Evolutionary conservation across 2,797 vertebrate species (phyloP).

Genomic region (Margarornis squamiger): DNA sequence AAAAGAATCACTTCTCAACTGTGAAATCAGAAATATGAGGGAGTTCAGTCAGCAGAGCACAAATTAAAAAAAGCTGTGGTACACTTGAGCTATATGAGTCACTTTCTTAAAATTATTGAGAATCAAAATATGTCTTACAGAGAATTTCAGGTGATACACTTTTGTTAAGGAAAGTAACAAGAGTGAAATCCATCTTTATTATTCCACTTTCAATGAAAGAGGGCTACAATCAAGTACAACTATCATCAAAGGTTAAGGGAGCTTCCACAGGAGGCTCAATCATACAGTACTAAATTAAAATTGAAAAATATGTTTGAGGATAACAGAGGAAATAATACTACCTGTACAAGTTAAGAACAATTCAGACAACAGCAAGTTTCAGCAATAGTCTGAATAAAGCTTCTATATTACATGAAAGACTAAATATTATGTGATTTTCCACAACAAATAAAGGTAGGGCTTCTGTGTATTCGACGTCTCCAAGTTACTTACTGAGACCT

Average conservation of each 20-base stretch:
- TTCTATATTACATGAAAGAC: neutral
- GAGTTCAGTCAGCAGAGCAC: neutral
- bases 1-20: neutral
- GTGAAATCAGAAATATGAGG: neutral
- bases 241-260: neutral
- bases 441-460: slow-evolving; percentile 20
- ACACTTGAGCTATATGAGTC: neutral
- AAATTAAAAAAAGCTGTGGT: neutral
- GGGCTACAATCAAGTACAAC: neutral
- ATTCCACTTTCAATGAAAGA: neutral
- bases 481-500: neutral
- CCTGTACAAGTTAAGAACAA: neutral
- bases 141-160: neutral
- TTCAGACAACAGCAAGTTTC: neutral
- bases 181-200: neutral
- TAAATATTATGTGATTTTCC: slow-evolving; percentile 4
- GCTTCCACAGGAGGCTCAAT: neutral
- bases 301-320: neutral
- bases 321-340: neutral
- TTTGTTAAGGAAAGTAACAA: neutral
- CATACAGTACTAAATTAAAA: neutral
- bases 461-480: neutral
- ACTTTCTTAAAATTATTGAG: neutral
- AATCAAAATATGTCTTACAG: neutral
- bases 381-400: neutral